Conservation (phyloP, 2,888 invertebrate genomes). For the Brachylomia viminalis region DNA sequence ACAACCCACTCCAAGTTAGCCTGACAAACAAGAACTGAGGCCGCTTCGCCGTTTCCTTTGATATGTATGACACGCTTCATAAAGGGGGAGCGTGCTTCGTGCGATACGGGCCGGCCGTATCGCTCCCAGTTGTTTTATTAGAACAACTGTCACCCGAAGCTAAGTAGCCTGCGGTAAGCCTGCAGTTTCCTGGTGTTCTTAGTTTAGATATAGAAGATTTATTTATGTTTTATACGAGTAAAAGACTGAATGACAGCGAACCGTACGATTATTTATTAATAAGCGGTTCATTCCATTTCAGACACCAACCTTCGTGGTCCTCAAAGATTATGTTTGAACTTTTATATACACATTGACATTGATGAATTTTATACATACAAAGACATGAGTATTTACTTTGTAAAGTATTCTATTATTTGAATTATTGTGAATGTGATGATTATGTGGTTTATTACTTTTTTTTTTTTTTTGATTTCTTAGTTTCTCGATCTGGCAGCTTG, state of each 20-base stretch:
- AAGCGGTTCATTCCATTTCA: background rate
- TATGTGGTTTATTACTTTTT: too few relatives aligned
- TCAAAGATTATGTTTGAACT: too few relatives aligned
- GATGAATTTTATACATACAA: too few relatives aligned
- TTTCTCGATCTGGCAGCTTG: too few relatives aligned
- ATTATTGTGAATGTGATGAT: too few relatives aligned
- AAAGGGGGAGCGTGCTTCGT: background rate
- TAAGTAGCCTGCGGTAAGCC: slow-evolving; percentile 1
- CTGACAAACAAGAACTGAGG: slow-evolving; percentile 15
- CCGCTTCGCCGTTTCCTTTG: slow-evolving; percentile 34
- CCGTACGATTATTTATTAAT: background rate
- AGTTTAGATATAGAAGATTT: background rate
- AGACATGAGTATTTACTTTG: too few relatives aligned
- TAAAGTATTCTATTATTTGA: too few relatives aligned
- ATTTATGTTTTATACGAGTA: background rate
- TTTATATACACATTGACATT: too few relatives aligned
- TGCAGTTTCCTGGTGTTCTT: slow-evolving; percentile 6
- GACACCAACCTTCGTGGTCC: too few relatives aligned
- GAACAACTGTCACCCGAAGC: slow-evolving; percentile 34
- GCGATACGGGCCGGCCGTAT: slow-evolving; percentile 10
- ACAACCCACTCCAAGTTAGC: slow-evolving; percentile 6
- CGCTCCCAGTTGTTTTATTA: slow-evolving; percentile 14
- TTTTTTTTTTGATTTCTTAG: too few relatives aligned
- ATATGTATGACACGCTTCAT: slow-evolving; percentile 3
- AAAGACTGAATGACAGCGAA: background rate